Conservation (phyloP, 2,888 invertebrate species). For the Mallateleia sp. region DNA sequence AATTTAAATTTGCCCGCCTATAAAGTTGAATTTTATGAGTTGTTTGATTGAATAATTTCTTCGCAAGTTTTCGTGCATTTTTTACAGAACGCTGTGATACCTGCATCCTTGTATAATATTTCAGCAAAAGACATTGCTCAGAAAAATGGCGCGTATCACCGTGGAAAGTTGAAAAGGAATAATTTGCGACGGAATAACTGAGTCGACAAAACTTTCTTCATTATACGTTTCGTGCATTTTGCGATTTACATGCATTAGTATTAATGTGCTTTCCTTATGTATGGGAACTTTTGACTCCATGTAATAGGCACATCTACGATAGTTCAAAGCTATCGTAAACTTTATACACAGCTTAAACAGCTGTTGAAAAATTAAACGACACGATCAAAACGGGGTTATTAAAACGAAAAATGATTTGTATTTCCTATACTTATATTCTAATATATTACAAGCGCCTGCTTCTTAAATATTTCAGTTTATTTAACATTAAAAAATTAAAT, state of each 20-base stretch:
- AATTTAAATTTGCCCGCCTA: too few species aligned
- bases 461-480: too few species aligned
- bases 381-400: slow-evolving; percentile 14
- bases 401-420: slow-evolving; percentile 37
- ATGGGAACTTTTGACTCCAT: slow-evolving; percentile 18
- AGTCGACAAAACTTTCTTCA: slow-evolving; percentile 56
- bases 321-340: slow-evolving; percentile 11
- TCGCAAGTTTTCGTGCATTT: slow-evolving; percentile 67
- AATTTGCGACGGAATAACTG: slow-evolving; percentile 58
- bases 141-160: slow-evolving; percentile 51
- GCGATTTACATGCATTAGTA: slow-evolving; percentile 51
- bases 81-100: slow-evolving; percentile 58
- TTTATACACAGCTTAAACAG: slow-evolving; percentile 36
- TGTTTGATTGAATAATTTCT: slow-evolving; percentile 80
- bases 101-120: slow-evolving; percentile 58
- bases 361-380: slow-evolving; percentile 39
- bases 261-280: slow-evolving; percentile 11
- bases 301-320: slow-evolving; percentile 14
- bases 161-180: slow-evolving; percentile 50
- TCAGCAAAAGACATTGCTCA: slow-evolving; percentile 50
- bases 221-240: slow-evolving; percentile 41
- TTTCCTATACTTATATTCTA: too few species aligned
- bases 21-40: too few species aligned
- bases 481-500: too few species aligned
- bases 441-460: too few species aligned